phyloP scores from a whole-genome alignment of 1,140 invertebrate genomes.

The Bombus superbus region DNA sequence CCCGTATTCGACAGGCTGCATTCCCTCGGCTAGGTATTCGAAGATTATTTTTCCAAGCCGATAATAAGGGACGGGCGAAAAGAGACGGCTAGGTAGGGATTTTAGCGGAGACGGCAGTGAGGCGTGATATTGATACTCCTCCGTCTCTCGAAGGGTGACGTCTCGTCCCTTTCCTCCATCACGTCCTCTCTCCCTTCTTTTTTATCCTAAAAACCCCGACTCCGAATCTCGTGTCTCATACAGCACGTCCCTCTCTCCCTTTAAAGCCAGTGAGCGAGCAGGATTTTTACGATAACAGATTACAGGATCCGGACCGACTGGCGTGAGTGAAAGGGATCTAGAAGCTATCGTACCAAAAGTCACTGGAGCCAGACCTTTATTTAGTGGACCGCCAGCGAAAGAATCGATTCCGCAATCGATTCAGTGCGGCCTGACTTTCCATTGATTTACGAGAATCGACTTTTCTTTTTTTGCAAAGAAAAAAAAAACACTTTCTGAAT shows the following conservation, averaged over 20 bases:
- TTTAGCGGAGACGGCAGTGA: constrained; percentile 69
- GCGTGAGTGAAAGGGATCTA: constrained; percentile 58
- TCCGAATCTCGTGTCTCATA: constrained; percentile 40
- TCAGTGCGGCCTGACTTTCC: no score
- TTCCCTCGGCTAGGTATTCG: constrained; percentile 52
- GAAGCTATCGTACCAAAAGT: constrained; percentile 53
- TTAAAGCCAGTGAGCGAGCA: constrained; percentile 65
- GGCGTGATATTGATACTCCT: constrained; percentile 78
- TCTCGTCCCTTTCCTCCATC: constrained; percentile 59
- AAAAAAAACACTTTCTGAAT: neutral
- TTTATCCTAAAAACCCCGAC: constrained; percentile 24
- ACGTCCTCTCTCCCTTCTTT: neutral
- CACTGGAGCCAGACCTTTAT: constrained; percentile 28
- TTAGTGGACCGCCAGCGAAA: neutral
- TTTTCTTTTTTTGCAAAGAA: neutral
- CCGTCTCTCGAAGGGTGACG: constrained; percentile 72
- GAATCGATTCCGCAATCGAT: constrained; percentile 38
- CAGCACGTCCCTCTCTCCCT: constrained; percentile 28
- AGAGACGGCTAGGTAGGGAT: constrained; percentile 55
- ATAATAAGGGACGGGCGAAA: constrained; percentile 70
- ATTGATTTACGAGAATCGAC: neutral
- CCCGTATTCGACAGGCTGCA: neutral
- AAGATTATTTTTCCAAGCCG: constrained; percentile 74
- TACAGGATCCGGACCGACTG: constrained; percentile 57
- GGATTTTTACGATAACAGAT: constrained; percentile 77